Evolutionary conservation across 2,113 vertebrate genomes (phyloP).

Genomic region (Laticauda laticaudata): DNA sequence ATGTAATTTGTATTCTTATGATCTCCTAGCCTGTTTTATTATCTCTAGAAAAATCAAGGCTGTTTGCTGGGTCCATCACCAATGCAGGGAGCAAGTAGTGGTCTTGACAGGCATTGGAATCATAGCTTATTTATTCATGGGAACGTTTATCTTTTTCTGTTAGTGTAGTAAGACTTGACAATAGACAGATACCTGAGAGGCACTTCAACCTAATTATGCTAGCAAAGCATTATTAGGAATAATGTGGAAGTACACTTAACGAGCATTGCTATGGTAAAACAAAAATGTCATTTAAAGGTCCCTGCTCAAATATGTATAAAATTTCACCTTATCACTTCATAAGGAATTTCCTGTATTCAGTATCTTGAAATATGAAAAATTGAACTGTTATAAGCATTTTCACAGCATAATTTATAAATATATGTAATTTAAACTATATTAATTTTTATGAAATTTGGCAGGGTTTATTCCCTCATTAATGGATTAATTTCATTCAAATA

Average conservation of each 20-base stretch:
- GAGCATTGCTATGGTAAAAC: background rate
- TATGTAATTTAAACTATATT: background rate
- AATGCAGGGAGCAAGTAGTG: background rate
- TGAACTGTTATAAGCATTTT: background rate
- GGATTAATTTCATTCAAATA: background rate
- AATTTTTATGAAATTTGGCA: background rate
- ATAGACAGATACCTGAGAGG: background rate
- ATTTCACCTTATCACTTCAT: background rate
- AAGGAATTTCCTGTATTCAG: background rate
- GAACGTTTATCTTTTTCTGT: background rate
- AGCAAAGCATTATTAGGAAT: background rate
- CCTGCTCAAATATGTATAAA: background rate
- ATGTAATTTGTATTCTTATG: background rate
- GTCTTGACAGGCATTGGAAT: background rate
- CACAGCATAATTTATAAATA: background rate
- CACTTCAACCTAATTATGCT: background rate
- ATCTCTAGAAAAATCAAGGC: background rate
- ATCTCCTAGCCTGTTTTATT: background rate
- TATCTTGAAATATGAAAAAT: background rate
- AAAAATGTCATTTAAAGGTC: background rate
- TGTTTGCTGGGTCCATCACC: background rate
- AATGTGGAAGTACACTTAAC: background rate
- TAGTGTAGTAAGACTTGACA: background rate
- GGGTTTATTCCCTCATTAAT: background rate
- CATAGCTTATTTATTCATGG: background rate